Evolutionary conservation across 1,140 invertebrate genomes (phyloP).

Genomic region (Cecropterus lyciades): DNA sequence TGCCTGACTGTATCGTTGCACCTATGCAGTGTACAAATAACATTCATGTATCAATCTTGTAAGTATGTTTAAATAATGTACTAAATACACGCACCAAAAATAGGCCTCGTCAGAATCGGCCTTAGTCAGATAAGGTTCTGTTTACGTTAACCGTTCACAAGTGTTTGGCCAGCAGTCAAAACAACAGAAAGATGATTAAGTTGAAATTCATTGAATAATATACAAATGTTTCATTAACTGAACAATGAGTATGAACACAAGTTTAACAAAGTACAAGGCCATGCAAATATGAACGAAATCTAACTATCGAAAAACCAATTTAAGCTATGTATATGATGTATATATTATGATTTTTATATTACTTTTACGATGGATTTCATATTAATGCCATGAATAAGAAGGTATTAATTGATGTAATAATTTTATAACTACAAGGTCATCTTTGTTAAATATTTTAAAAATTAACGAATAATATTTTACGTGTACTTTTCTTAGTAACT

Average conservation of each 20-base stretch:
- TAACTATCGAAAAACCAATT: background rate
- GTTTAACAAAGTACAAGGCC: background rate
- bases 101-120: background rate
- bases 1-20: no score
- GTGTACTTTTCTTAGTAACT: no score
- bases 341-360: no score
- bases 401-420: no score
- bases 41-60: background rate
- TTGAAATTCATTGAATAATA: constrained; percentile 23
- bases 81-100: background rate
- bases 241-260: background rate
- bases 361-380: no score
- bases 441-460: no score
- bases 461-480: no score
- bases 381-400: no score
- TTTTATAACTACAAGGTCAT: no score
- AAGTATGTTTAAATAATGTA: background rate
- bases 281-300: background rate
- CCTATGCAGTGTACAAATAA: no score
- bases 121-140: constrained; percentile 20
- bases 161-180: constrained; percentile 36
- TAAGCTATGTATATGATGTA: no score
- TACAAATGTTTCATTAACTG: constrained; percentile 25
- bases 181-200: constrained; percentile 24
- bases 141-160: constrained; percentile 28